Evolutionary conservation across 2,113 vertebrate genomes (phyloP).

Genomic region (Pterocles gutturalis): DNA sequence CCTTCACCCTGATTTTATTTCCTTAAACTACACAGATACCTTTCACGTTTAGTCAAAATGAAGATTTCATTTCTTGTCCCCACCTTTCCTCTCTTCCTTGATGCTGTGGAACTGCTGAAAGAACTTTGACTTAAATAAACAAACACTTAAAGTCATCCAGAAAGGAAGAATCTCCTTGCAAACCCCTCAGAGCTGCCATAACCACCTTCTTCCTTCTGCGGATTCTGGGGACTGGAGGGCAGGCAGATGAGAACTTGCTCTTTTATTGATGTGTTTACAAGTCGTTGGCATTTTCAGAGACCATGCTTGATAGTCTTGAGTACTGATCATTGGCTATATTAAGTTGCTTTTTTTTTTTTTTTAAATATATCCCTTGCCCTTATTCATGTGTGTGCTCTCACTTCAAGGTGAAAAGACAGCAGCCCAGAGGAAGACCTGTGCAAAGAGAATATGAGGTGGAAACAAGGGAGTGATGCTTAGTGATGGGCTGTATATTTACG

Average conservation of each 20-base stretch:
- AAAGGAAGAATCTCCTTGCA: background rate
- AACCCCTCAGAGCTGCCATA: background rate
- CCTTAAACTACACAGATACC: background rate
- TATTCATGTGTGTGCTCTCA: background rate
- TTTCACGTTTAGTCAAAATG: fast-evolving
- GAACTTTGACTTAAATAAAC: background rate
- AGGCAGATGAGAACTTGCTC: background rate
- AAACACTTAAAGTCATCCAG: background rate
- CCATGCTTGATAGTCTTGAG: background rate
- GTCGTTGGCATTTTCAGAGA: background rate
- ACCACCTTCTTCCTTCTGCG: background rate
- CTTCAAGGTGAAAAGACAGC: background rate
- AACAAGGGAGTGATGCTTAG: background rate
- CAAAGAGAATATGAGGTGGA: background rate
- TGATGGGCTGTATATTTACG: background rate
- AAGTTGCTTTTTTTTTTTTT: background rate
- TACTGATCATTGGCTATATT: background rate
- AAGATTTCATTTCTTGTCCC: background rate
- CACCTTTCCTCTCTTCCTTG: background rate
- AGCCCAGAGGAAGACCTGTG: background rate
- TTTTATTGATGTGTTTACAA: background rate
- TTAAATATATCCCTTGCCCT: background rate
- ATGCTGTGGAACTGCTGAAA: background rate
- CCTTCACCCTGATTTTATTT: background rate
- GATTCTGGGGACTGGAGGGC: background rate